These are phyloP conservation scores for Hypomecis punctinalis DNA, from an alignment of 2,888 invertebrate genomes.

Conservation along the genomic window DNA sequence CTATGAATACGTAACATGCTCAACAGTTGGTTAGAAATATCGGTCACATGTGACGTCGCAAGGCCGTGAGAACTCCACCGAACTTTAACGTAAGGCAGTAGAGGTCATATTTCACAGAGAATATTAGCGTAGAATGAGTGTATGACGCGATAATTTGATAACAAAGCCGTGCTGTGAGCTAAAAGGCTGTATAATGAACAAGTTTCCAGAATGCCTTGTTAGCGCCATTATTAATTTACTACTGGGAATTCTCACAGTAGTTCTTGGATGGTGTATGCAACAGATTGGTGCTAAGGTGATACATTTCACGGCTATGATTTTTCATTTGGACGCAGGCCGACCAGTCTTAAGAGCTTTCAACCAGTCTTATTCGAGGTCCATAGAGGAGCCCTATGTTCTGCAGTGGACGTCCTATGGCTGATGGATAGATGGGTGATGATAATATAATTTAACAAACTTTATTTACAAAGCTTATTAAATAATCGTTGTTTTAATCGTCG, in stretches of 20 bases:
- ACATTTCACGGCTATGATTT: too few species aligned
- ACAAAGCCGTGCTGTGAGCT: constrained; percentile 65
- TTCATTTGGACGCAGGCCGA: too few species aligned
- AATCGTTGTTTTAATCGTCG: too few species aligned
- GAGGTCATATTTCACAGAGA: constrained; percentile 25
- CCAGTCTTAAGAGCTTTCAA: too few species aligned
- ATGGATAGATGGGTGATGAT: too few species aligned
- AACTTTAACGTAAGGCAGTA: constrained; percentile 23
- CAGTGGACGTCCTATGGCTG: too few species aligned
- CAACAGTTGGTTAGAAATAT: constrained; percentile 40
- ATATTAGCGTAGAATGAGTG: constrained; percentile 31
- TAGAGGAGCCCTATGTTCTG: too few species aligned
- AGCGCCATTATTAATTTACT: constrained; percentile 70
- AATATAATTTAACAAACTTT: too few species aligned
- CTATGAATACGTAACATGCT: constrained; percentile 13
- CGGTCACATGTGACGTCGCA: constrained; percentile 43
- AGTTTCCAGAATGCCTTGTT: constrained; percentile 70
- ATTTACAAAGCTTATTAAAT: too few species aligned
- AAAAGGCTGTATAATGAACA: constrained; percentile 60
- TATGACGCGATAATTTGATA: constrained; percentile 67
- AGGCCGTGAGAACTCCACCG: constrained; percentile 55
- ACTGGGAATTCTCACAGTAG: constrained; percentile 49
- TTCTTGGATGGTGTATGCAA: constrained; percentile 8
- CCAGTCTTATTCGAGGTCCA: too few species aligned
- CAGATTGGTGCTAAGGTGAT: constrained; percentile 23